Conservation (phyloP, 2,113 vertebrate genomes). For the Podocnemis expansa region DNA sequence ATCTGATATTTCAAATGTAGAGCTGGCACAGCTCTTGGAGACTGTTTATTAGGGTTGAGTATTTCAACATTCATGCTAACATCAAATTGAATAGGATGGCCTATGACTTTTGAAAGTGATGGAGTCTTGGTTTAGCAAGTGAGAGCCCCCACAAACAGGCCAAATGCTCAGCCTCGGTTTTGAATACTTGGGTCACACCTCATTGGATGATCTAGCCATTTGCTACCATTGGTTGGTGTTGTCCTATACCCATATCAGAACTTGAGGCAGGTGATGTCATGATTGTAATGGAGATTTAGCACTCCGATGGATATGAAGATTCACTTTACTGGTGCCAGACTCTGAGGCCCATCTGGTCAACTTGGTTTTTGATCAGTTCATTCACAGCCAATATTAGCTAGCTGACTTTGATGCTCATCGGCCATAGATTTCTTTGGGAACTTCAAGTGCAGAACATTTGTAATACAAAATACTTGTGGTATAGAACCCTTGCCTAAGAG, state of each 20-base stretch:
- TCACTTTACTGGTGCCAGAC: background rate
- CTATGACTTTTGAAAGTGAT: no score
- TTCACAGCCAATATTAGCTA: background rate
- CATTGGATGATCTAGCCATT: background rate
- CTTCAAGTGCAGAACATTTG: background rate
- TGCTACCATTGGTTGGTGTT: background rate
- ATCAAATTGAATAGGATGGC: no score
- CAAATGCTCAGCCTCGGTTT: background rate
- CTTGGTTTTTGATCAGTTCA: background rate
- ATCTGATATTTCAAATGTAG: no score
- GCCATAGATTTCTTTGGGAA: background rate
- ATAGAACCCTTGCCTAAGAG: background rate
- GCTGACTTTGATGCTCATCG: background rate
- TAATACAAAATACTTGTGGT: background rate
- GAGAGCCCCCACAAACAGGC: background rate
- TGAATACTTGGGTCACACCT: background rate
- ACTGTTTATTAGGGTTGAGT: no score
- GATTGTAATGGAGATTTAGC: background rate
- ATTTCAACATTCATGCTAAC: no score
- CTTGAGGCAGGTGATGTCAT: background rate
- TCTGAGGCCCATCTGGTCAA: background rate
- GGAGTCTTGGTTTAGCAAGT: no score
- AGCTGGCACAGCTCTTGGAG: no score
- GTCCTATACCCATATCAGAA: background rate
- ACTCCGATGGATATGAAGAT: background rate